A percentile compares a stretch with the other conserved stretches of the same genome.
Conservation (phyloP, 1,140 invertebrate species). For the Sycobia sp. region DNA sequence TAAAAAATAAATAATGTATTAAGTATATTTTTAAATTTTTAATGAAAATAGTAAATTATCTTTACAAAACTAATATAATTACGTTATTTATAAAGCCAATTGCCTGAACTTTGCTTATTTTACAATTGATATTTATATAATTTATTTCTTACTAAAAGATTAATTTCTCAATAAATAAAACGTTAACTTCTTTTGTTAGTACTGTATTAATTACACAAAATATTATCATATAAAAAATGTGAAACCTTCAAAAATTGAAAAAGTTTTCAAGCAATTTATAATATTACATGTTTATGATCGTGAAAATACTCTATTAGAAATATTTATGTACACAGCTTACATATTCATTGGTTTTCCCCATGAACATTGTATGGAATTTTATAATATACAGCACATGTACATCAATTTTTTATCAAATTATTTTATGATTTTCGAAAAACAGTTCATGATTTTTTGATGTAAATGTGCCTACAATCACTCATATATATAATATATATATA, state of each 20-base stretch:
- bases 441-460: constrained; percentile 12
- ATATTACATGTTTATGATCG: constrained; percentile 23
- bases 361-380: constrained; percentile 25
- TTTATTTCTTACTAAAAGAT: constrained; percentile 28
- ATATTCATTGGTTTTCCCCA: constrained; percentile 16
- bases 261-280: constrained; percentile 20
- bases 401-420: constrained; percentile 10
- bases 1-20: constrained; percentile 27
- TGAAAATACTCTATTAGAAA: constrained; percentile 34
- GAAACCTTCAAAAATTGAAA: constrained; percentile 1
- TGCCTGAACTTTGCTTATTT: constrained; percentile 7
- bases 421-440: constrained; percentile 8
- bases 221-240: constrained; percentile 15
- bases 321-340: constrained; percentile 34
- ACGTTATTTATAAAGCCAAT: constrained; percentile 9
- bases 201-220: constrained; percentile 22
- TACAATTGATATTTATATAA: constrained; percentile 13
- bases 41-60: constrained; percentile 43
- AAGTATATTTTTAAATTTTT: constrained; percentile 36
- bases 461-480: constrained; percentile 7
- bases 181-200: constrained; percentile 16
- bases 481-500: no score
- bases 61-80: constrained; percentile 39
- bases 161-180: constrained; percentile 31
- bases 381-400: constrained; percentile 15